A percentile compares a stretch with the other conserved stretches of the same genome.
These are phyloP conservation scores for Tinea trinotella DNA, from an alignment of 2,888 invertebrate species.

Conservation along the genomic window DNA sequence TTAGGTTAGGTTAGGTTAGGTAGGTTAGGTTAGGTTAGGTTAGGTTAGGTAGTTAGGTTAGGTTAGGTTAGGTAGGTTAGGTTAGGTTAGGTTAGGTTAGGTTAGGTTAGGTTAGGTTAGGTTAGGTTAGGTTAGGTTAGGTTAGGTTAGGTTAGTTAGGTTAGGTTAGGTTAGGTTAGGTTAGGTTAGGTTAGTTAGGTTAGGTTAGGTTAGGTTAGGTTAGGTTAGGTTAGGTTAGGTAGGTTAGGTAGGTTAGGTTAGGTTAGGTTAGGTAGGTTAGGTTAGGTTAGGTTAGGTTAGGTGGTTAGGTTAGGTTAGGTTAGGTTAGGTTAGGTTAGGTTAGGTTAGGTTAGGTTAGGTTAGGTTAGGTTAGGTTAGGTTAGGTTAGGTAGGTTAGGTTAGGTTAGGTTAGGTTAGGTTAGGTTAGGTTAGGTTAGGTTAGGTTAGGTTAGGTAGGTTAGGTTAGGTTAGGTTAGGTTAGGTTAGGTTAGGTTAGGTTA, in stretches of 20 bases:
- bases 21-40: too few species aligned
- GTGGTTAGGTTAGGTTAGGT: slow-evolving; percentile 19
- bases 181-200: slow-evolving; percentile 18
- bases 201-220: slow-evolving; percentile 18
- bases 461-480: neutral
- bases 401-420: neutral
- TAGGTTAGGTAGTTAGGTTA: too few species aligned
- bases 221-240: slow-evolving; percentile 19
- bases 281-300: too few species aligned
- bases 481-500: neutral
- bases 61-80: too few species aligned
- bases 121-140: slow-evolving; percentile 17
- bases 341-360: neutral
- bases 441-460: too few species aligned
- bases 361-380: neutral
- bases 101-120: slow-evolving; percentile 17
- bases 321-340: slow-evolving; percentile 8
- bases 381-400: too few species aligned
- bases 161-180: slow-evolving; percentile 18
- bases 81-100: slow-evolving; percentile 17
- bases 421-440: neutral
- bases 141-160: slow-evolving; percentile 18
- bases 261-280: too few species aligned
- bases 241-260: too few species aligned
- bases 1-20: slow-evolving; percentile 20